Base-by-base conservation (phyloP, 1,140 invertebrate genomes). In the Manduca sexta region DNA sequence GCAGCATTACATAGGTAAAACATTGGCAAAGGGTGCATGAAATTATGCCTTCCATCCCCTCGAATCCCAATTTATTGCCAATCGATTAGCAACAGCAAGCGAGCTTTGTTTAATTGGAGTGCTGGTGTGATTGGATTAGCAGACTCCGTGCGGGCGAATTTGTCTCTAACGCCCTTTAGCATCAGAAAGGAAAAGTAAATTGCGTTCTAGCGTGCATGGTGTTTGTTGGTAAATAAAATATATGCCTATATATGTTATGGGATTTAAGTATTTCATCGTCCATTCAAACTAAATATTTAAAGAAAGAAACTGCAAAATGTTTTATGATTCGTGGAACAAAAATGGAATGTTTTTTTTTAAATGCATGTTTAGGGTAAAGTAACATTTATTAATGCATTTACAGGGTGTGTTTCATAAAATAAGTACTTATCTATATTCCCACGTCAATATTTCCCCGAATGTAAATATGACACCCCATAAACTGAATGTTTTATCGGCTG, bases 401-500 rank as follows among this genome's bases (percentile, higher is more conserved):
- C 67, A 70, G 74, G 67, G 75, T 75, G 70, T 69, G 45, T 49
- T 50, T 41, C 64, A 62, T 71, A 64, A 73, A 73, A 63, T 71
- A 65, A 75, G 58, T 62, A 64, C 64, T 67, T 71, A 72, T 75
- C 62, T 57, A 58, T 69, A 71, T 82, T 80, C 77, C 69, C 69
- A 74, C 69, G 66, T 73, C 60, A 66, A 74, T 74, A 70, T 70
- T 61, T 64, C 60, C 61, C 65, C 73, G 71, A 81, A 82, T 83
- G 79, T 85, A 83, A 83, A 83, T 85, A 82, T 80, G 78, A 85
- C 82, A 85, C 79, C 74, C 76, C 72, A 83, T 85, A 85, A 85
- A 85, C 64, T 74, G 76, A 82, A 77, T 82, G 74, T 79, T 82
- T 85, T 83, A 83, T 85, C 66, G 78, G 63, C 66, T 74, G 68